Base-by-base conservation (phyloP, 2,113 vertebrate species). In the Salminus brasiliensis region DNA sequence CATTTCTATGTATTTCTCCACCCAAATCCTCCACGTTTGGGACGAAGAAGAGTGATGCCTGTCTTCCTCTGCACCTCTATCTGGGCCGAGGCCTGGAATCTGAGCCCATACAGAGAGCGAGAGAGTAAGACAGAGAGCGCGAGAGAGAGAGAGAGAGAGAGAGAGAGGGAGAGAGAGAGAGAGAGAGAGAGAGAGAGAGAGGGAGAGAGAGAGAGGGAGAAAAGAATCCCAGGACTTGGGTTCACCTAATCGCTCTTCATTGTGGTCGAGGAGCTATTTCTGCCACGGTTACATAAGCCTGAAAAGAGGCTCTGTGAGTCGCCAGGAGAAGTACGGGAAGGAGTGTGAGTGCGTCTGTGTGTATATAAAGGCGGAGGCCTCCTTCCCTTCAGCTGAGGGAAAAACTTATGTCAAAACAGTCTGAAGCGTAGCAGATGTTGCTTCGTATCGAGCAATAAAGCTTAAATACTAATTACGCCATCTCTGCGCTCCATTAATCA, bases 261-360 rank as follows among this genome's bases (percentile, higher is more conserved):
- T 88, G 87, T 53, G 85, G 81, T 79, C 72, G 49, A 83, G 72
- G 78, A 86, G 85, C 88, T 90, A 92, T 93, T 92, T 89, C 84
- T 89, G 88, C 85, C 83, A 72, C 73, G 29, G 82, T 92, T 88
- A 91, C 88, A 79, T 90, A 89, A 90, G 90, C 34, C 80, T 30
- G 52, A 21, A 67, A 86, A 83, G 83, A 86, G 87, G 84, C 79
- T 81, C 72, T 79, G 52, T 34, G 69, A 81, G 76, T 45, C 21
- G 63, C 29, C 66, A 29, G 72, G 57, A 82, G 60, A 76, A 79
- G 81, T 76, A 76, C 9, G 41, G 27, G 30, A 72, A 69, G 74
- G 76, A 76, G 65, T 39, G 53, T 60, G 73, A 57, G 55, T 82
- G 63, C 75, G 74, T 57, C 34, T 74, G 41, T 78, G 69, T 78